phyloP scores from a whole-genome alignment of 1,140 invertebrate species.

The Calliopsis andreniformis region DNA sequence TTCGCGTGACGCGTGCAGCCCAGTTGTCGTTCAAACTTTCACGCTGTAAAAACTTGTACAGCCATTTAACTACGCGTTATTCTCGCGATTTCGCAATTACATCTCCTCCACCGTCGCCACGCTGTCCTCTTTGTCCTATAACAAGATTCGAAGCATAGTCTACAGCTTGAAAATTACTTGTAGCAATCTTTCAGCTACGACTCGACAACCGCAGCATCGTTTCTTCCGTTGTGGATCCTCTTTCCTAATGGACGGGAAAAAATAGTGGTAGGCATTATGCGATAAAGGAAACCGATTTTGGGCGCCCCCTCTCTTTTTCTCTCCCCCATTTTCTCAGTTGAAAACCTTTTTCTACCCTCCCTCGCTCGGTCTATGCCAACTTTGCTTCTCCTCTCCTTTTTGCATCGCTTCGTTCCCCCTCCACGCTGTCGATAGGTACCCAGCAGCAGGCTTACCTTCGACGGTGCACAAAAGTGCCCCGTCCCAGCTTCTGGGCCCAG shows the following conservation, averaged over 20 bases:
- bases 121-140: no score
- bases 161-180: no score
- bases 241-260: constrained; percentile 51
- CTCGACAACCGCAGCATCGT: no score
- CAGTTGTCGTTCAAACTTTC: constrained; percentile 48
- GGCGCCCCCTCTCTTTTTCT: constrained; percentile 28
- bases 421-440: constrained; percentile 24
- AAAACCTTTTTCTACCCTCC: constrained; percentile 3
- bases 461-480: constrained; percentile 74
- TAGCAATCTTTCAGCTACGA: no score
- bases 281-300: constrained; percentile 74
- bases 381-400: constrained; percentile 32
- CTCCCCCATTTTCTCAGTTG: constrained; percentile 15
- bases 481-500: constrained; percentile 74
- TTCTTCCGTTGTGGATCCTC: constrained; percentile 36
- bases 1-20: constrained; percentile 70
- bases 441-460: constrained; percentile 41
- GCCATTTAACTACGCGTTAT: no score
- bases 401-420: constrained; percentile 28
- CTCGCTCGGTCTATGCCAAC: constrained; percentile 15
- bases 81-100: no score
- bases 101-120: no score
- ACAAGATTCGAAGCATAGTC: no score
- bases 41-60: constrained; percentile 67
- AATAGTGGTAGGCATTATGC: constrained; percentile 73